These are phyloP conservation scores for Mechanitis mazaeus DNA, from an alignment of 2,888 invertebrate genomes.

Conservation along the genomic window DNA sequence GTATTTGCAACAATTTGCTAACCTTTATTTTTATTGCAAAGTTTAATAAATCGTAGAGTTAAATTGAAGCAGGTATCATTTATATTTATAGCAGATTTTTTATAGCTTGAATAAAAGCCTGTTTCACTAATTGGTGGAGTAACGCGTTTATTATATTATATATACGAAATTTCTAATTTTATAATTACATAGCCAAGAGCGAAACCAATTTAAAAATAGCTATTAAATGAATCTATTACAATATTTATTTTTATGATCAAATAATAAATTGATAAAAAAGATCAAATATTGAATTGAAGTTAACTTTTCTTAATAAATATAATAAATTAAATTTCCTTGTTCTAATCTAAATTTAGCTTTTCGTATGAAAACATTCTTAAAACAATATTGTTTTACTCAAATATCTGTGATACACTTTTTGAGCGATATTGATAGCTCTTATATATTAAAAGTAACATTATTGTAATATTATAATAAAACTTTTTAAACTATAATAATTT, in stretches of 20 bases:
- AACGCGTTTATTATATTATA: constrained; percentile 14
- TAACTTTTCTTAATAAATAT: too few species aligned
- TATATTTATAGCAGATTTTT: constrained; percentile 18
- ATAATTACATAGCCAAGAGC: constrained; percentile 15
- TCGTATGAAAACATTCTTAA: too few species aligned
- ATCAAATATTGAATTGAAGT: background rate
- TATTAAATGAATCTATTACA: constrained; percentile 2
- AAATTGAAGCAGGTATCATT: constrained; percentile 19
- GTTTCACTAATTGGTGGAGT: constrained; percentile 28
- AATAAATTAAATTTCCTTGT: too few species aligned
- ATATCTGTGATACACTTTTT: too few species aligned
- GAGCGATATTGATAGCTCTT: too few species aligned
- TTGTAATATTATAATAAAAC: too few species aligned
- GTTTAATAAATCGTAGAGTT: constrained; percentile 11
- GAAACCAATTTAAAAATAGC: constrained; percentile 16
- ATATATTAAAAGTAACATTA: too few species aligned
- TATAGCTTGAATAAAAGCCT: constrained; percentile 23
- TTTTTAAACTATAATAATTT: too few species aligned
- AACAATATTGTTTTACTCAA: too few species aligned
- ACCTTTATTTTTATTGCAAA: constrained; percentile 10
- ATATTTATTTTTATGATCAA: constrained; percentile 2
- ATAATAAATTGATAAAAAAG: background rate
- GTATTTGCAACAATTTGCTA: constrained; percentile 11
- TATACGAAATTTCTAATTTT: constrained; percentile 13
- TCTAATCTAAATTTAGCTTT: too few species aligned